Conservation (phyloP, 1,140 invertebrate genomes). For the Nasonia longicornis region DNA sequence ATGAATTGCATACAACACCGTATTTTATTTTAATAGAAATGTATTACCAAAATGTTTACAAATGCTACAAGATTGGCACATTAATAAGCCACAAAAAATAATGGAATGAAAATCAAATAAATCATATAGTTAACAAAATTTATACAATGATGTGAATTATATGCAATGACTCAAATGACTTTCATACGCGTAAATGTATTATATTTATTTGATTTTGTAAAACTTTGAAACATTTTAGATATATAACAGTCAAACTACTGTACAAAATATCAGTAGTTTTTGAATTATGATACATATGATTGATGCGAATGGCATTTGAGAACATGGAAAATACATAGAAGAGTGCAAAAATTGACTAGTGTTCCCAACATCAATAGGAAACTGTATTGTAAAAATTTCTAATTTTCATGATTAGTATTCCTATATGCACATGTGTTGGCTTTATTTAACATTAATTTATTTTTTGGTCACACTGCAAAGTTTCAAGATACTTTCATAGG, state of each 20-base stretch:
- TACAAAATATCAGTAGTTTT: background rate
- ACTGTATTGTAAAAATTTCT: background rate
- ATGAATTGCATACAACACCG: background rate
- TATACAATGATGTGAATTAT: too few relatives aligned
- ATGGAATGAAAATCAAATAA: slow-evolving; percentile 4
- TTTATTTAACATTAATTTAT: background rate
- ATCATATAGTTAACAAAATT: background rate
- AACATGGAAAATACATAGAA: background rate
- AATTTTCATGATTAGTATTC: background rate
- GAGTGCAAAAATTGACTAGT: slow-evolving; percentile 1
- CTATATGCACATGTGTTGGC: background rate
- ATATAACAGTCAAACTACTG: background rate
- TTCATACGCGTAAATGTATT: background rate
- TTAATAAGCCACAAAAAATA: background rate
- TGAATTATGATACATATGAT: background rate
- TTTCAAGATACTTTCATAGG: background rate
- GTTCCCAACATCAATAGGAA: background rate
- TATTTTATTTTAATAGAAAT: slow-evolving; percentile 18
- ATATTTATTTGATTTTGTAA: background rate
- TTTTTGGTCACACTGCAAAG: background rate
- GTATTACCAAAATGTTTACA: slow-evolving; percentile 22
- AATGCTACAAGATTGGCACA: background rate
- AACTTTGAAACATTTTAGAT: background rate
- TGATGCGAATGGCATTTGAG: background rate
- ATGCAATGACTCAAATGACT: background rate